phyloP scores from a whole-genome alignment of 2,888 invertebrate genomes.

The Willowsia nigromaculata region DNA sequence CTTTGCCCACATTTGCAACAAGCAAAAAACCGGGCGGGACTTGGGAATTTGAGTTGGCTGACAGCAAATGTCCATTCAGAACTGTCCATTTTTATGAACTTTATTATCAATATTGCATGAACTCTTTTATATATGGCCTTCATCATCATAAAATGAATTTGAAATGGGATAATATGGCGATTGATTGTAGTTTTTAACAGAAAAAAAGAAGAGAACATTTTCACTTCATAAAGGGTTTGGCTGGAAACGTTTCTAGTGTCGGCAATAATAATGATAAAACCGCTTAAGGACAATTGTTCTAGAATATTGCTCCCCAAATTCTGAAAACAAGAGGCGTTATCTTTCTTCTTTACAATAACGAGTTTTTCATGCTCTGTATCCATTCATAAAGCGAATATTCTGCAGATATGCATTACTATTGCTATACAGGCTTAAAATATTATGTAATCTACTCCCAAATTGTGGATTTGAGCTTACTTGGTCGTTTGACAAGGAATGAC shows the following conservation, averaged over 20 bases:
- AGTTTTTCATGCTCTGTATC: too few relatives aligned
- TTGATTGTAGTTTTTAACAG: not conserved
- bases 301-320: too few relatives aligned
- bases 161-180: not conserved
- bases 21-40: not conserved
- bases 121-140: not conserved
- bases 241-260: too few relatives aligned
- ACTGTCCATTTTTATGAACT: not conserved
- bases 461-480: not conserved
- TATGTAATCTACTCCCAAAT: not conserved
- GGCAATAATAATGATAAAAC: too few relatives aligned
- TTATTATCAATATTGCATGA: not conserved
- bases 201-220: not conserved
- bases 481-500: not conserved
- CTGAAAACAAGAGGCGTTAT: too few relatives aligned
- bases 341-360: too few relatives aligned
- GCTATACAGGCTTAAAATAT: not conserved
- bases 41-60: not conserved
- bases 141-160: not conserved
- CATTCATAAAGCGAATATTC: not conserved
- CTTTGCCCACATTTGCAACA: not conserved
- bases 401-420: not conserved
- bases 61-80: not conserved
- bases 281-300: too few relatives aligned
- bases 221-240: not conserved